Evolutionary conservation across 2,888 invertebrate genomes (phyloP).

Genomic region (Ophraella communa): DNA sequence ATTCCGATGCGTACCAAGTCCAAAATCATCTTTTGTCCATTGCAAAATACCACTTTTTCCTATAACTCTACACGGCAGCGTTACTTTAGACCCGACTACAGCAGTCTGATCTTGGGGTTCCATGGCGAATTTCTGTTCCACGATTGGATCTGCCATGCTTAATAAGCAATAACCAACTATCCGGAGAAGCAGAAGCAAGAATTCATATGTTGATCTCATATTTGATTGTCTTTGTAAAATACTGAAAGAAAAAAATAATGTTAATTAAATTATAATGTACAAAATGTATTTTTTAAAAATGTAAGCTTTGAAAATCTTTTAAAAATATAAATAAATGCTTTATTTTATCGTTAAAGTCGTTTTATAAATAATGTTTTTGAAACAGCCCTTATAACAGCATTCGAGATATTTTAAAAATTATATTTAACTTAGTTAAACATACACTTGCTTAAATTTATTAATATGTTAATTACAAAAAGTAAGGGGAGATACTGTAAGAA

Average conservation of each 20-base stretch:
- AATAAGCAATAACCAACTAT: slow-evolving; percentile 42
- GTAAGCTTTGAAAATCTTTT: no score
- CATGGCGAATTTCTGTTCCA: slow-evolving; percentile 86
- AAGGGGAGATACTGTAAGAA: no score
- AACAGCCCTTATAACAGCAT: no score
- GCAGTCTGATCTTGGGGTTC: slow-evolving; percentile 93
- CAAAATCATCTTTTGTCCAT: slow-evolving; percentile 98
- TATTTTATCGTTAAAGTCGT: no score
- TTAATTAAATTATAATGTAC: no score
- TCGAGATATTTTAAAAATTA: no score
- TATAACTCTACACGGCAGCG: slow-evolving; percentile 88
- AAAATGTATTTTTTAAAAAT: no score
- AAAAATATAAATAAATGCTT: no score
- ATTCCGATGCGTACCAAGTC: slow-evolving; percentile 88
- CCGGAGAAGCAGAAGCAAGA: slow-evolving; percentile 56
- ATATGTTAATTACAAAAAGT: no score
- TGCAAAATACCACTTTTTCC: slow-evolving; percentile 89
- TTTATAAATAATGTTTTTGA: no score
- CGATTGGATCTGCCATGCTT: slow-evolving; percentile 54
- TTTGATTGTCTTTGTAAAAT: slow-evolving; percentile 44
- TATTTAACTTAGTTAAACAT: no score
- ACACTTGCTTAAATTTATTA: no score
- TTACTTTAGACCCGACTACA: slow-evolving; percentile 85
- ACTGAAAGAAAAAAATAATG: slow-evolving; percentile 34
- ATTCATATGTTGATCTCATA: slow-evolving; percentile 55